Evolutionary conservation across 2,113 vertebrate genomes (phyloP).

Genomic region (Saguinus midas): DNA sequence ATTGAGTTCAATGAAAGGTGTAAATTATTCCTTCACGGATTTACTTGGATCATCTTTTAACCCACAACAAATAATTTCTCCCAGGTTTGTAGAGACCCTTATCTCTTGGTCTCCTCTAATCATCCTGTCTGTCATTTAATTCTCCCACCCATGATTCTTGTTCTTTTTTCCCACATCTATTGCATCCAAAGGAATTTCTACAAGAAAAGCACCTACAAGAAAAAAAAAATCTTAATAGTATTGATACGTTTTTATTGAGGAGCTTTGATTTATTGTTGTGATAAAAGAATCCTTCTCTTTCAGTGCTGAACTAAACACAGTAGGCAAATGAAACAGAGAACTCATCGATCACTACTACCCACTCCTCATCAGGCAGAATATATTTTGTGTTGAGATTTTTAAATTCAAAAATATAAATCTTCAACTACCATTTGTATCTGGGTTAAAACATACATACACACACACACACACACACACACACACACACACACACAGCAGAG

Average conservation of each 20-base stretch:
- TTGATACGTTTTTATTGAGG: background rate
- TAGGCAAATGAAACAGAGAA: background rate
- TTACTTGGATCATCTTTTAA: background rate
- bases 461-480: background rate
- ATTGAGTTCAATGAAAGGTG: background rate
- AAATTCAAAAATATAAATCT: background rate
- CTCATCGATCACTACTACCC: background rate
- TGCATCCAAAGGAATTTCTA: background rate
- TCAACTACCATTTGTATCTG: background rate
- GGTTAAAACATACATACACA: background rate
- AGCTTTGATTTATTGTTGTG: background rate
- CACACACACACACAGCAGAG: background rate
- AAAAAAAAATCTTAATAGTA: background rate
- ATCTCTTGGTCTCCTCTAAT: background rate
- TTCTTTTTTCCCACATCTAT: background rate
- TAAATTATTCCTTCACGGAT: background rate
- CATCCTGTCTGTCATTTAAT: background rate
- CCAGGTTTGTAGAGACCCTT: background rate
- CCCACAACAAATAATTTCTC: background rate
- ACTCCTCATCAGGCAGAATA: background rate
- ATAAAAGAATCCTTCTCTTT: background rate
- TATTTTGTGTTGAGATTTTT: background rate
- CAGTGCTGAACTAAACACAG: background rate
- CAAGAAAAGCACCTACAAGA: background rate
- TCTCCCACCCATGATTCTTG: background rate